phyloP scores from a whole-genome alignment of 2,888 invertebrate genomes.

The Plutella xylostella region DNA sequence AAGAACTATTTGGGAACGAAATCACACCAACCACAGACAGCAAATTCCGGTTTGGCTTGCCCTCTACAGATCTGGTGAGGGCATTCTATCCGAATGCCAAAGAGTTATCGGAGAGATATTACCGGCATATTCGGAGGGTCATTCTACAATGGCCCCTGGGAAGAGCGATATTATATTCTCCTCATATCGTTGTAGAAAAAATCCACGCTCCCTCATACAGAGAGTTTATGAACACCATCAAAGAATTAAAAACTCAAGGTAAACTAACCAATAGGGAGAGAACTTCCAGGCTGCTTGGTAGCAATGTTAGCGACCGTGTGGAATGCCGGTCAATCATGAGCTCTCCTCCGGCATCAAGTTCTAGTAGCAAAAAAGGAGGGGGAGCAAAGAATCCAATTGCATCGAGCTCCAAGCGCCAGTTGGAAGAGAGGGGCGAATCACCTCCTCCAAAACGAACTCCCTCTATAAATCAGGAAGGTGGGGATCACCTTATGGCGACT shows the following conservation, averaged over 20 bases:
- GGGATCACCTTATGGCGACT: background rate
- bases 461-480: background rate
- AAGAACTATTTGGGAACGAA: too few relatives aligned
- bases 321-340: background rate
- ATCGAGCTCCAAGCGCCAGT: background rate
- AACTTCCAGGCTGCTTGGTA: background rate
- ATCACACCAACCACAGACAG: too few relatives aligned
- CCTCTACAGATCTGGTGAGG: too few relatives aligned
- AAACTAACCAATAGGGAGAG: background rate
- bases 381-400: background rate
- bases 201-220: background rate
- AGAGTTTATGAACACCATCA: background rate
- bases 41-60: too few relatives aligned
- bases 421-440: background rate
- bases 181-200: constrained; percentile 4
- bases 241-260: background rate
- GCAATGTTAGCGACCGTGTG: background rate
- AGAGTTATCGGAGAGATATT: background rate
- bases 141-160: background rate
- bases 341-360: background rate
- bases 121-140: background rate
- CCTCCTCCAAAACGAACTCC: background rate
- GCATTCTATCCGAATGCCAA: too few relatives aligned
- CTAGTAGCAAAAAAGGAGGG: too few relatives aligned
- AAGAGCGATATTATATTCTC: background rate